phyloP scores from a whole-genome alignment of 2,888 invertebrate genomes.

The Hetaerina titia region DNA sequence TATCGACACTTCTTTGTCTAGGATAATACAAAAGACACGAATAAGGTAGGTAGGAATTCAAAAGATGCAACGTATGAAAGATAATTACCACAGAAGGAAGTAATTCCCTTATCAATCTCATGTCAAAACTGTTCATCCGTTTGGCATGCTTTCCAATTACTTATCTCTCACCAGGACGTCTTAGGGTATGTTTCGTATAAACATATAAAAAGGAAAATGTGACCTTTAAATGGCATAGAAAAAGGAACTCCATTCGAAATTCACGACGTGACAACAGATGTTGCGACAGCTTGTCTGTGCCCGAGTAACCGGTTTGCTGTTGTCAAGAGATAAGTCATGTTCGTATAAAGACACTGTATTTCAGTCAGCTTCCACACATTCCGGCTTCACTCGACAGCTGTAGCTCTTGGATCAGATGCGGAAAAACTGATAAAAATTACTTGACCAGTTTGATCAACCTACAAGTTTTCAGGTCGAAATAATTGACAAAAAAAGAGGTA shows the following conservation, averaged over 20 bases:
- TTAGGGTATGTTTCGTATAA: neutral
- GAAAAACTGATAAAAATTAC: neutral
- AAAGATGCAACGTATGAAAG: neutral
- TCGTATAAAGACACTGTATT: slow-evolving; percentile 33
- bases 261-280: neutral
- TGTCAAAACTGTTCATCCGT: too few species aligned
- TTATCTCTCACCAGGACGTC: neutral
- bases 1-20: neutral
- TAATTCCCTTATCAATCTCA: neutral
- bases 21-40: neutral
- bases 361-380: slow-evolving; percentile 25
- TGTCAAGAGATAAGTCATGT: neutral
- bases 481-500: neutral
- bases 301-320: slow-evolving; percentile 16
- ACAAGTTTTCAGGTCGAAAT: neutral
- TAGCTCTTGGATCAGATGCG: neutral
- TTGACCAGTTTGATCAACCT: neutral
- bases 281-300: neutral
- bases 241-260: neutral
- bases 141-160: neutral
- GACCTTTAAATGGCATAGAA: slow-evolving; percentile 6
- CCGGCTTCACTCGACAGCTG: slow-evolving; percentile 22
- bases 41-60: neutral
- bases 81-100: neutral
- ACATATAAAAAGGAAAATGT: neutral